Evolutionary conservation across 2,113 vertebrate species (phyloP), one percentile per base, ranked within the genome.

Genomic region (Copsychus sechellarum): DNA sequence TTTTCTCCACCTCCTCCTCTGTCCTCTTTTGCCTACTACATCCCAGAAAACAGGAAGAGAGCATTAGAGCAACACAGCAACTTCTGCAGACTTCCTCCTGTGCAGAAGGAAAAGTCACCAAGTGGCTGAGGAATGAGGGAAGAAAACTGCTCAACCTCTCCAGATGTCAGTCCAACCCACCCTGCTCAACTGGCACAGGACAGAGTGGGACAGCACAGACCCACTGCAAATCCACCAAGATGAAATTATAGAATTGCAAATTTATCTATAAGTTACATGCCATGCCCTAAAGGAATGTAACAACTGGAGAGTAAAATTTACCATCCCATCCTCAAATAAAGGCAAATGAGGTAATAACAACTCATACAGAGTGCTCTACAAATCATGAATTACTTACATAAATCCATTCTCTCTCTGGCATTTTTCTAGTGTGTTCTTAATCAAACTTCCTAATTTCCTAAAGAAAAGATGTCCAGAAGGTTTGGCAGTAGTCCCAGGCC

Each of bases 381-480:
- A 94, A 80, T n/a, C 19, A 91, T 3, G 1, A 93, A 79, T 34
- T 86, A 97, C 99, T 99, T 97, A 99, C 99, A 99, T 99, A 96
- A 99, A 99, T 62, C 99, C 99, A 81, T 99, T 99, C 92, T 99
- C 99, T 97, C 99, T 96, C 97, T 99, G 98, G 95, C 99, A 99
- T 90, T 99, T 99, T 95, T 99, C 99, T 94, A 99, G 98, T 1
- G 99, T 99, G 94, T 98, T 99, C 95, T 98, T 99, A 93, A 99
- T 98, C 76, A 98, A 96, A 51, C 81, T 97, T 24, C 99, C 99
- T 47, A 99, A 98, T 87, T 99, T 99, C 94, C 97, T 97, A 77
- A 99, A 99, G 98, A 99, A 99, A 79, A 99, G 97, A 96, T 99
- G 99, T 84, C 99, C 99, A 1, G 99, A 99, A 13, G 99, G 99